Evolutionary conservation across 2,888 invertebrate genomes (phyloP), one percentile per base, ranked within the genome.

Genomic region (Eupelmus urozonus): DNA sequence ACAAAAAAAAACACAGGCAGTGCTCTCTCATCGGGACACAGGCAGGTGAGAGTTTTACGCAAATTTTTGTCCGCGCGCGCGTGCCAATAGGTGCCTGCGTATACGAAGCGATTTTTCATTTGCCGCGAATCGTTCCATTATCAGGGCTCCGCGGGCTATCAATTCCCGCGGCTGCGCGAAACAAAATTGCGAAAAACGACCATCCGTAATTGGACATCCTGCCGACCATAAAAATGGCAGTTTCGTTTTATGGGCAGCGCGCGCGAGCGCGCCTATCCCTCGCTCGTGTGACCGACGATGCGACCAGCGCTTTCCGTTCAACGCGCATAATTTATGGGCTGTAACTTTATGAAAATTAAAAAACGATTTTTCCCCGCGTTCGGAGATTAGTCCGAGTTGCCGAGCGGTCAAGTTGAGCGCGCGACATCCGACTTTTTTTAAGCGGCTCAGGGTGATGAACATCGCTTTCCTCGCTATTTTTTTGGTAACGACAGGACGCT

Each of bases 181-280:
- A 62, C 72, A 81, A 81, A 80, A 81, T 71, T 79, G 60, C 77
- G 75, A 71, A 75, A 81, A 81, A 81, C 73, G 71, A 66, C 72
- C 67, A 77, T 59, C 76, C 83, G 85, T 86, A 88, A 88, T 88
- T 88, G 87, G 86, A 87, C 86, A 82, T 85, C 81, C 80, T 81
- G 81, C 78, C 81, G 81, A 82, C 84, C 85, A 84, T 87, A 88
- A 88, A 88, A 88, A 87, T 86, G 85, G 86, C 86, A 85, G 85
- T 87, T 86, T 85, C 86, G 84, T 85, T 88, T 88, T 87, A 88
- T 85, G 86, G 87, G 84, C 87, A n/a, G n/a, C n/a, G 20, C 20
- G 20, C 11, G 11, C 20, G 20, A 18, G 18, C 53, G 45, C 27
- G 20, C 45, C 71, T 3, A 5, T 3, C 34, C 5, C 34, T 3